phyloP scores from a whole-genome alignment of 1,140 invertebrate genomes.

The Drosophila suzukii region DNA sequence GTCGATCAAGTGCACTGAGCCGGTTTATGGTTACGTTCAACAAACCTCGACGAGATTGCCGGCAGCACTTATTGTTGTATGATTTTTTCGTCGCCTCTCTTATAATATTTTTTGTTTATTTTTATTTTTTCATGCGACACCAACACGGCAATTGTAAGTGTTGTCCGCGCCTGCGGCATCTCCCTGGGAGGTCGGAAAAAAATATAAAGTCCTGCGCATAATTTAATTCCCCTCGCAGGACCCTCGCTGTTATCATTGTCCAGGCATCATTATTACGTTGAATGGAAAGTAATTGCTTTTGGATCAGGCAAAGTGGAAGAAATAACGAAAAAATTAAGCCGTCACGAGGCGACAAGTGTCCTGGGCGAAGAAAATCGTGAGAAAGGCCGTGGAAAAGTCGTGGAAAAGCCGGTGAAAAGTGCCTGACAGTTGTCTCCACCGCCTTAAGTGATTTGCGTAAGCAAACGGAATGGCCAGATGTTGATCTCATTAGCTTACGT shows the following conservation, averaged over 20 bases:
- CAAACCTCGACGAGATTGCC: conserved; percentile 65
- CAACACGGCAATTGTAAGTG: conserved; percentile 47
- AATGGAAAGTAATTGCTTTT: conserved; percentile 83
- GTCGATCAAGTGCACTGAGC: conserved; percentile 81
- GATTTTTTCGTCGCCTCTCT: conserved; percentile 23
- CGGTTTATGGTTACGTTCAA: conserved; percentile 76
- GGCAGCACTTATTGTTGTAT: conserved; percentile 48
- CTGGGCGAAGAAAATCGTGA: conserved; percentile 18
- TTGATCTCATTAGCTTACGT: conserved; percentile 44
- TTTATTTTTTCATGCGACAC: conserved; percentile 31
- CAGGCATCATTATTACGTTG: conserved; percentile 76
- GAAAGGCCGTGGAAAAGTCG: conserved; percentile 8
- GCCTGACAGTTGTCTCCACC: conserved; percentile 33
- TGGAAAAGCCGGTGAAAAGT: conserved; percentile 14
- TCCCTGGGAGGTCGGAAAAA: conserved; percentile 42
- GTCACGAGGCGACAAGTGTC: conserved; percentile 35
- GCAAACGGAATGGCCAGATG: conserved; percentile 16
- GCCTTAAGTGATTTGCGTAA: conserved; percentile 55
- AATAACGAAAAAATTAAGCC: conserved; percentile 64
- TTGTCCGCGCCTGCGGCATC: conserved; percentile 49
- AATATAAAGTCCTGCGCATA: conserved; percentile 58
- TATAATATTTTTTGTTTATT: conserved; percentile 25
- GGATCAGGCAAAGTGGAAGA: conserved; percentile 80
- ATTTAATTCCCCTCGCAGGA: conserved; percentile 58
- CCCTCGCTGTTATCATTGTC: conserved; percentile 61